Percentiles rank a stretch among this genome's conserved stretches.
Conservation (phyloP, 35 echinoderm and acorn worm genomes). For the Nesometra sesokonis region DNA sequence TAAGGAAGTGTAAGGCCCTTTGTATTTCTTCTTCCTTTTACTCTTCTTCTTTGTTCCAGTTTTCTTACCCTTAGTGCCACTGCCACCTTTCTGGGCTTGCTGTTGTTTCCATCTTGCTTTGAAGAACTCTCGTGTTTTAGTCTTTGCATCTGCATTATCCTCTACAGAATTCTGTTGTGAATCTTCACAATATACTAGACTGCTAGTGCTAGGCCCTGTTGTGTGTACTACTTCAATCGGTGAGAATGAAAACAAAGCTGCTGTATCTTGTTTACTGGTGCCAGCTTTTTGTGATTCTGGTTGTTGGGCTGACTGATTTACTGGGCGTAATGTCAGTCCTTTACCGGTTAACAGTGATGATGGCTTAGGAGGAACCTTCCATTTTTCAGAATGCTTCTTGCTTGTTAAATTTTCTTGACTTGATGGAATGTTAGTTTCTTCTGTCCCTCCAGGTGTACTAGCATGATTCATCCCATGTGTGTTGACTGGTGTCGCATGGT, state of each 20-base stretch:
- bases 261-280: not conserved
- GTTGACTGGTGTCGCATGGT: too few relatives aligned
- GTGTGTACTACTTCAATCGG: not conserved
- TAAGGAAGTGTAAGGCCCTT: not conserved
- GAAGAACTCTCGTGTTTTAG: not conserved
- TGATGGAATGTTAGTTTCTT: too few relatives aligned
- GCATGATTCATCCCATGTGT: too few relatives aligned
- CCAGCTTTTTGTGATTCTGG: not conserved
- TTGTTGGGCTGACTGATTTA: not conserved
- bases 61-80: not conserved
- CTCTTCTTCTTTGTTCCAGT: not conserved
- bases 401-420: too few relatives aligned
- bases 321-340: not conserved
- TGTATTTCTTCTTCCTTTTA: not conserved
- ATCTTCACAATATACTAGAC: not conserved
- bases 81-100: not conserved
- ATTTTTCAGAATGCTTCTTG: too few relatives aligned
- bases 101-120: not conserved
- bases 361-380: not conserved
- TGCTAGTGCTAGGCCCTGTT: not conserved
- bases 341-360: not conserved
- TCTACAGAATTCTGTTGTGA: not conserved
- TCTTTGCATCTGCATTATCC: not conserved
- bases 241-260: not conserved
- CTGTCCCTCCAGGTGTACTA: too few relatives aligned